Evolutionary conservation across 2,113 vertebrate genomes (phyloP).

Genomic region (Centropristis striata): DNA sequence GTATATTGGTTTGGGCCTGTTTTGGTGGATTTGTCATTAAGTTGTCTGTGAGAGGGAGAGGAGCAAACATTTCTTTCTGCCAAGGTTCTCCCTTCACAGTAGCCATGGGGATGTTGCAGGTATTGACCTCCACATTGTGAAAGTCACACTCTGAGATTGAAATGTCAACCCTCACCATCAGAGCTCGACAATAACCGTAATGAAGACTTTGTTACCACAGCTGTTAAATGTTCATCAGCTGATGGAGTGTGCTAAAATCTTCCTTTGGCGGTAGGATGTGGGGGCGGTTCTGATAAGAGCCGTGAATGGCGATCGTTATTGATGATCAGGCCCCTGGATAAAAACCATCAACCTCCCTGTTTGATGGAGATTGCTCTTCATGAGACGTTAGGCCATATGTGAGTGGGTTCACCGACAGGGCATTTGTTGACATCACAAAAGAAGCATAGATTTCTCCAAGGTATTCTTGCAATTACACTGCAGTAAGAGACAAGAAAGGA

Average conservation of each 20-base stretch:
- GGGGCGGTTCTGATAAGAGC: constrained; percentile 38
- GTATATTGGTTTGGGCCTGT: neutral
- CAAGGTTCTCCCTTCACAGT: neutral
- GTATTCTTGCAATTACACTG: neutral
- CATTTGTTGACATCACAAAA: constrained; percentile 30
- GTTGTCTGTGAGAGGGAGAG: neutral
- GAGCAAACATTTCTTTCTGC: constrained; percentile 1
- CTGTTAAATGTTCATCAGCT: constrained; percentile 65
- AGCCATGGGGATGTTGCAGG: neutral
- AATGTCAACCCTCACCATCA: constrained; percentile 61
- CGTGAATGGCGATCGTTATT: constrained; percentile 36
- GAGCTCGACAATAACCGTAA: constrained; percentile 63
- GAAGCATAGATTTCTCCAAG: neutral
- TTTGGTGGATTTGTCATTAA: neutral
- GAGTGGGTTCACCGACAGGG: constrained; percentile 56
- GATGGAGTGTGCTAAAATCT: constrained; percentile 49
- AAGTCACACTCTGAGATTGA: constrained; percentile 62
- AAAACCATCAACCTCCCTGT: constrained; percentile 61
- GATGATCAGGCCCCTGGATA: constrained; percentile 52
- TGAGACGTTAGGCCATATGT: constrained; percentile 41
- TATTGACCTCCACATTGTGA: constrained; percentile 63
- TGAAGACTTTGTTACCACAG: constrained; percentile 61
- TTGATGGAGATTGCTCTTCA: constrained; percentile 40
- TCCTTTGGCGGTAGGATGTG: constrained; percentile 32
- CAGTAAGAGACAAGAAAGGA: neutral